Evolutionary conservation across 2,797 vertebrate species (phyloP), one percentile per base, ranked within the genome.

Genomic region (Sphaeramia orbicularis): DNA sequence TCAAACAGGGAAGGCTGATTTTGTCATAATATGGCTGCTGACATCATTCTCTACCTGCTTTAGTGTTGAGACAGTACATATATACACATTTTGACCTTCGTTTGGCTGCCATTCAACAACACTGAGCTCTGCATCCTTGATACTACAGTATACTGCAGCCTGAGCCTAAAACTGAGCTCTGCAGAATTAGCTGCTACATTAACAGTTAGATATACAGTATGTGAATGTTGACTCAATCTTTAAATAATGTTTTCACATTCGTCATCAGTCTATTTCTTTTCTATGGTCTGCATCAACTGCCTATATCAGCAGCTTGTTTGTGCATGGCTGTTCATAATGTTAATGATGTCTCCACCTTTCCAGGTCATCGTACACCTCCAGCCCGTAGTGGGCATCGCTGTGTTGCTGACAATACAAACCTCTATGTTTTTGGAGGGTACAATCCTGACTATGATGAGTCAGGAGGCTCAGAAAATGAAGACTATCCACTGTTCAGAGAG

Each of bases 361-460:
- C 74, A 99, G 98, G 96, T 76, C 94, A 94, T 10, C 92, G 95
- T 48, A 94, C 90, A 5, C 98, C 98, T 9, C 96, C 97, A 0
- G 97, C 97, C 11, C 91, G 98, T 73, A 99, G 98, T 1, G 98
- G 98, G 52, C 98, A 99, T 63, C 96, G 98, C 35, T 99, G 98
- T 5, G 97, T 99, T 32, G 98, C 98, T 0, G 97, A 99, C 86
- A 96, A 93, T 43, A 93, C 95, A 73, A 99, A 97, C 79, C 80
- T 99, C 1, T 99, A 99, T 13, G 97, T 99, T 50, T 99, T 99
- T 0, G 98, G 98, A 58, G 98, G 98, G 9, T 99, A 99, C 89
- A 99, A 99, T 36, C 98, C 98, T 0, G 97, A 99, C 89, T 99
- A 96, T 0, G 96, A 98, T 1, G 97, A 99, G 84, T 99, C 98